Evolutionary conservation across 2,888 invertebrate species (phyloP), one percentile per base, ranked within the genome.

Genomic region (Anthoptus insignis): DNA sequence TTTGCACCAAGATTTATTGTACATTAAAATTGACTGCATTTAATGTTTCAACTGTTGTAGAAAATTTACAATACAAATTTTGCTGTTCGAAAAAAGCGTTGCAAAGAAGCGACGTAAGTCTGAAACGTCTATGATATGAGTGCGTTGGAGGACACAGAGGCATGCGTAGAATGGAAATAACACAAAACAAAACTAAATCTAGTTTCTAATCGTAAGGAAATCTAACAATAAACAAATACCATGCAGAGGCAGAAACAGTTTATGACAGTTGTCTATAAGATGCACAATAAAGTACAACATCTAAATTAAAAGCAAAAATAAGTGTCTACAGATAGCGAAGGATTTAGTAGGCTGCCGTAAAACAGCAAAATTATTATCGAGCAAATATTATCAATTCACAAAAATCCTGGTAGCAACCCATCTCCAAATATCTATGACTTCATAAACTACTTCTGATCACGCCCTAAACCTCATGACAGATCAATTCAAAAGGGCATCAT

Each of bases 71-170:
- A 79, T 79, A 77, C 74, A 76, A 78, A 86, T 84, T 86, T 88
- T 87, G 88, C 91, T 88, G 90, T 88, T 86, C 79, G 45, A 76
- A 73, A 83, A 84, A 88, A 87, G 76, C 80, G 69, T 76, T 86
- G 88, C 87, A 81, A 78, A 77, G 69, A 85, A 89, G 88, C 87
- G 73, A 64, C 61, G 37, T 65, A 67, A 79, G 77, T 79, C 79
- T 82, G 81, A 79, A 73, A 81, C 80, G 77, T 81, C 81, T 91
- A 91, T 91, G 90, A 91, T 87, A 86, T 91, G 81, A 83, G 90
- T 92, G 92, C 90, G 87, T 81, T 83, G 87, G 88, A 91, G 90
- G 90, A 89, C 90, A 89, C 69, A 84, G 86, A 86, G 82, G 73
- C 91, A 89, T 91, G 88, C 91, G 75, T 56, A 68, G 66, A 71